A percentile compares a stretch with the other conserved stretches of the same genome.
Conservation (phyloP, 2,797 vertebrate species). For the Steatocranus sp. region DNA sequence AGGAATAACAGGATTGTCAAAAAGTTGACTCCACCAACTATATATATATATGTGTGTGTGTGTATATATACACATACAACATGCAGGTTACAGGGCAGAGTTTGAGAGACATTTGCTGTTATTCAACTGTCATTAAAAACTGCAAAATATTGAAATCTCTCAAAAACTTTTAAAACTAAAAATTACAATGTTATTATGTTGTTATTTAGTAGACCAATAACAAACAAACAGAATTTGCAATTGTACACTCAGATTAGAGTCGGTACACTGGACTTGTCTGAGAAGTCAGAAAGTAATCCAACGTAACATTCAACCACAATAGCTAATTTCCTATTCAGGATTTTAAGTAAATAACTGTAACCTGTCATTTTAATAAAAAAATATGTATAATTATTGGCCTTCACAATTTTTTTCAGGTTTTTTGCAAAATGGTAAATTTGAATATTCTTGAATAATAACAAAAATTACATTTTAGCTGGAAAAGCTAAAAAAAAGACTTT, state of each 20-base stretch:
- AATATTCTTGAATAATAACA: neutral
- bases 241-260: neutral
- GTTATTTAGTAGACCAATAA: neutral
- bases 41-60: accelerated
- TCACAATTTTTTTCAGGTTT: neutral
- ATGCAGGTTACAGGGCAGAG: neutral
- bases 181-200: neutral
- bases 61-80: neutral
- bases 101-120: neutral
- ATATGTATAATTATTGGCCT: neutral
- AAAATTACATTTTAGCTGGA: neutral
- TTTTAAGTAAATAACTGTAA: neutral
- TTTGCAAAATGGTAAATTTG: neutral
- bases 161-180: neutral
- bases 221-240: neutral
- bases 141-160: neutral
- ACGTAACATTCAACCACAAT: neutral
- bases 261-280: neutral
- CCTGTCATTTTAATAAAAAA: neutral
- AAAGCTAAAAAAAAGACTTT: neutral
- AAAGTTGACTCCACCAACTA: neutral
- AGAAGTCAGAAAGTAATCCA: neutral
- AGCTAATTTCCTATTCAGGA: neutral
- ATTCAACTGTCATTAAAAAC: neutral
- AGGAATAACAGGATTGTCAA: neutral